Conservation (phyloP, 2,888 invertebrate genomes). For the Drosophila setosimentum region DNA sequence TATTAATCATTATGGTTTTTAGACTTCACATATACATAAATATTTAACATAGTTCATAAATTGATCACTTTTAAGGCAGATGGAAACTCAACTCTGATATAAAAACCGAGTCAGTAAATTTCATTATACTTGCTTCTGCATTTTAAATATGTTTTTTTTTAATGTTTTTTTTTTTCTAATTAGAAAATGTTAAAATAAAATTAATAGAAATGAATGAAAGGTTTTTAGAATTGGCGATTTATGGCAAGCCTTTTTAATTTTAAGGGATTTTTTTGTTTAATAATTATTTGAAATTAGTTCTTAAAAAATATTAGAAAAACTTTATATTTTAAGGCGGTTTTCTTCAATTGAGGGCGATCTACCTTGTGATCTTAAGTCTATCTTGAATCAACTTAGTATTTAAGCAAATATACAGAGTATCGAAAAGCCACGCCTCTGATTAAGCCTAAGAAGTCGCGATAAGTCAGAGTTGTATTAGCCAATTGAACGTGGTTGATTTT, state of each 20-base stretch:
- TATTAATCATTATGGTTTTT: neutral
- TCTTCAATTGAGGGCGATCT: neutral
- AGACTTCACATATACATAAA: neutral
- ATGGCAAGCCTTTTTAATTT: neutral
- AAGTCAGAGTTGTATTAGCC: slow-evolving; percentile 20
- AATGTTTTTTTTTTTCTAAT: neutral
- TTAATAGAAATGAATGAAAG: too few relatives aligned
- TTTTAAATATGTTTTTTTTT: neutral
- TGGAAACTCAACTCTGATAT: neutral
- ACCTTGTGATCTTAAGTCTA: neutral
- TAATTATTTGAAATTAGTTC: neutral
- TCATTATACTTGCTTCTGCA: neutral
- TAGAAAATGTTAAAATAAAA: neutral
- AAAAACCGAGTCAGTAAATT: neutral
- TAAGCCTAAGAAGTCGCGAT: slow-evolving; percentile 4
- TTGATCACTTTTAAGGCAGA: neutral
- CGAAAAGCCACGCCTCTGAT: slow-evolving; percentile 27
- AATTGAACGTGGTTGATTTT: slow-evolving; percentile 11
- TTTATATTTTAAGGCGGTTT: neutral
- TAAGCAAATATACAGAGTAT: neutral
- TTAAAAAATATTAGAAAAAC: neutral
- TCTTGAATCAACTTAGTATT: neutral
- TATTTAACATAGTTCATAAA: neutral
- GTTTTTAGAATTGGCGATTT: too few relatives aligned
- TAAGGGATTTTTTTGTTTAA: neutral